Percentiles rank a stretch among this genome's conserved stretches.
These are phyloP conservation scores for Nylanderia fulva DNA, from an alignment of 1,140 invertebrate genomes.

Conservation along the genomic window DNA sequence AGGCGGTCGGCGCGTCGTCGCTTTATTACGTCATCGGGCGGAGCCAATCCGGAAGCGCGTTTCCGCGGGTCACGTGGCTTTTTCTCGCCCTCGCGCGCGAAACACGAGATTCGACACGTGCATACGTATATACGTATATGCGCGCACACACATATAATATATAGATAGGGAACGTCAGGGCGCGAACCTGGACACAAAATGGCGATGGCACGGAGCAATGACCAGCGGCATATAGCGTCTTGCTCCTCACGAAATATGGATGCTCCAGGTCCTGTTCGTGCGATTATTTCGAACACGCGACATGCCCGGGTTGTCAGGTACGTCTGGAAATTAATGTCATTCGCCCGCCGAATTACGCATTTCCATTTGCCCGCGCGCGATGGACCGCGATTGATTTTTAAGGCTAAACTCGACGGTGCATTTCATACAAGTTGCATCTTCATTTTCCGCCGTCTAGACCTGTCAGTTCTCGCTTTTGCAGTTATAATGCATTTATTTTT, in stretches of 20 bases:
- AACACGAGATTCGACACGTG: slow-evolving; percentile 3
- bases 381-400: slow-evolving; percentile 57
- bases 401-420: slow-evolving; percentile 11
- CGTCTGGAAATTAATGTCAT: slow-evolving; percentile 59
- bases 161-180: not conserved
- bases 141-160: not conserved
- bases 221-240: slow-evolving; percentile 49
- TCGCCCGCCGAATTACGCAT: slow-evolving; percentile 50
- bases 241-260: slow-evolving; percentile 21
- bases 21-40: slow-evolving; percentile 68
- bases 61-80: slow-evolving; percentile 61
- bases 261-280: slow-evolving; percentile 44
- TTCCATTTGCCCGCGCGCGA: slow-evolving; percentile 50
- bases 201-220: slow-evolving; percentile 62
- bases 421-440: slow-evolving; percentile 40
- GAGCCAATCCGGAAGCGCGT: slow-evolving; percentile 65
- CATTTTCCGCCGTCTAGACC: slow-evolving; percentile 44
- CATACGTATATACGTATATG: slow-evolving; percentile 28
- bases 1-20: slow-evolving; percentile 63
- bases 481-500: not conserved
- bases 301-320: slow-evolving; percentile 29
- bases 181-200: slow-evolving; percentile 64
- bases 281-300: slow-evolving; percentile 47
- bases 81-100: slow-evolving; percentile 55
- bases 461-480: not conserved